A percentile compares a stretch with the other conserved stretches of the same genome.
These are phyloP conservation scores for Taenaris catops DNA, from an alignment of 2,888 invertebrate genomes.

Conservation along the genomic window DNA sequence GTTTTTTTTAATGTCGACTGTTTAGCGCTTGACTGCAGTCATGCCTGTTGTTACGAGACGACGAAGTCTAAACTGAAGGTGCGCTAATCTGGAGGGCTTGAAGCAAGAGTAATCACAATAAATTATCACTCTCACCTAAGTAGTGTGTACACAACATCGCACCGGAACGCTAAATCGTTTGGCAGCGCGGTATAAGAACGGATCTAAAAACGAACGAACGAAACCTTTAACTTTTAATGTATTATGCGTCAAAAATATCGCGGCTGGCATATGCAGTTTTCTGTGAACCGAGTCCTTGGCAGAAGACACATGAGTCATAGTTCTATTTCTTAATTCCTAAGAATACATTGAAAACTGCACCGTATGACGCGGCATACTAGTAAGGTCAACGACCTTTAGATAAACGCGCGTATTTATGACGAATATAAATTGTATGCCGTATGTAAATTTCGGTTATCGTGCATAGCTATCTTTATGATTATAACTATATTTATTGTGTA, in stretches of 20 bases:
- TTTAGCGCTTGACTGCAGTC: too few relatives aligned
- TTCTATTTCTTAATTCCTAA: slow-evolving; percentile 73
- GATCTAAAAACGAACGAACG: too few relatives aligned
- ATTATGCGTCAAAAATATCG: slow-evolving; percentile 34
- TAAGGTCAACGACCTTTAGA: slow-evolving; percentile 54
- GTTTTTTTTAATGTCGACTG: too few relatives aligned
- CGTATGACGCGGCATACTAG: slow-evolving; percentile 54
- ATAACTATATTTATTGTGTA: not conserved
- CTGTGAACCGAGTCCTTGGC: slow-evolving; percentile 54
- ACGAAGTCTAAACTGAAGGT: too few relatives aligned
- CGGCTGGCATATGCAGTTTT: slow-evolving; percentile 29
- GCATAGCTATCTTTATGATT: slow-evolving; percentile 3
- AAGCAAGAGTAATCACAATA: too few relatives aligned
- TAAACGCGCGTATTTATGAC: slow-evolving; percentile 18
- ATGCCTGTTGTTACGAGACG: too few relatives aligned
- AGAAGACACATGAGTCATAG: slow-evolving; percentile 57
- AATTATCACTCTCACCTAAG: too few relatives aligned
- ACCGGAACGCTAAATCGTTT: too few relatives aligned
- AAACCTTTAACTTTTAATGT: too few relatives aligned
- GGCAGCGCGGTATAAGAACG: too few relatives aligned
- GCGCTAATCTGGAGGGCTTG: too few relatives aligned
- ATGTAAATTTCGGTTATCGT: slow-evolving; percentile 3
- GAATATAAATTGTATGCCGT: slow-evolving; percentile 14
- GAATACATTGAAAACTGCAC: slow-evolving; percentile 74
- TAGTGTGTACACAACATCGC: too few relatives aligned